Evolutionary conservation across 2,113 vertebrate genomes (phyloP), one percentile per base, ranked within the genome.

Genomic region (Antigone vipio): DNA sequence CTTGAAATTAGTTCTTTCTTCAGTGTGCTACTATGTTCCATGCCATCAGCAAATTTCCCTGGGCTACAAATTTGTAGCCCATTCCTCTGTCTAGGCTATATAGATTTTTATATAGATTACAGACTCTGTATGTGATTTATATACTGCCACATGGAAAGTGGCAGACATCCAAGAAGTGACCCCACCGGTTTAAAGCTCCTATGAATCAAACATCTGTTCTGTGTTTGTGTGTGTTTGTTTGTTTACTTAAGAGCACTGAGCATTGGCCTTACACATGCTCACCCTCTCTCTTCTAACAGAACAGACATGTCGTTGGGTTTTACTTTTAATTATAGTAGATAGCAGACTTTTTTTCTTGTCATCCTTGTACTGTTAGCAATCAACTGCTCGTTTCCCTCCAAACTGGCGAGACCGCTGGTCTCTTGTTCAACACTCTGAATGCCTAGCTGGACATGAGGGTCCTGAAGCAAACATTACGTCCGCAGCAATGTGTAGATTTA

Each of bases 151-250:
- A 78, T 83, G 75, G 80, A 92, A 96, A 74, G 94, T 88, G 97
- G 78, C 76, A 96, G 80, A 75, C 71, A 66, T 96, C 84, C 60
- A 96, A 94, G 78, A 92, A 94, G 88, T 97, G 94, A 95, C 89
- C 91, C 89, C 75, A 94, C n/a, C n/a, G 22, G 66, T 73, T 96
- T 94, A 89, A 92, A 97, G 67, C 81, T 95, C 82, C 69, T 92
- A 50, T 96, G 88, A 95, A 84, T 95, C 82, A 94, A 97, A 96
- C 97, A 97, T 95, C 81, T 97, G 92, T 96, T 98, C 92, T 72
- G 62, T 80, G 77, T 97, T 97, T 96, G 79, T 93, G 87, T 82
- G 93, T 98, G 94, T 96, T 96, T 86, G 91, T 98, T 97, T 88
- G 81, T 97, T 97, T 95, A 47, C 83, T 91, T 97, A 96, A 86